Conservation (phyloP, 1,140 invertebrate genomes). For the Pantala flavescens region DNA sequence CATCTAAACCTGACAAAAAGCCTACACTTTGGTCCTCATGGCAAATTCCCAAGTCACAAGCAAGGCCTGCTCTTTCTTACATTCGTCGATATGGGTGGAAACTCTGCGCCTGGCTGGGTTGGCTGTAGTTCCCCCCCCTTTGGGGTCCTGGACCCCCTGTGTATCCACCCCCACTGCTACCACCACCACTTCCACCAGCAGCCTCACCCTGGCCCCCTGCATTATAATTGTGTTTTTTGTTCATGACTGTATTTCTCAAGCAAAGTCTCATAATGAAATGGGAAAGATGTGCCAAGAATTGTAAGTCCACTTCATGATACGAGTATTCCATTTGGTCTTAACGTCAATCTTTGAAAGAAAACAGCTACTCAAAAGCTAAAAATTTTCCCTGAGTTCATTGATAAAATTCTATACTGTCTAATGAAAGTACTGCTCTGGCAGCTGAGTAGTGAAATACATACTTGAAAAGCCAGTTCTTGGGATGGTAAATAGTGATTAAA, state of each 20-base stretch:
- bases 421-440: no score
- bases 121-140: constrained; percentile 27
- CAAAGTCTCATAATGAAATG: not conserved
- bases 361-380: no score
- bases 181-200: constrained; percentile 9
- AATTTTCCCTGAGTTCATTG: no score
- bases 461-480: no score
- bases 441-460: no score
- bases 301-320: no score
- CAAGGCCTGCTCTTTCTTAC: constrained; percentile 19
- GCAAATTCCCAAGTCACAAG: constrained; percentile 4
- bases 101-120: constrained; percentile 27
- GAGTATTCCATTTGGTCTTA: no score
- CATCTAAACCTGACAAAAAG: constrained; percentile 2
- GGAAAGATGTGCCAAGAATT: not conserved
- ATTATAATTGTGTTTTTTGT: constrained; percentile 15
- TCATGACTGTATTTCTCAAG: not conserved
- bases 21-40: constrained; percentile 7
- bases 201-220: constrained; percentile 19
- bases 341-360: no score
- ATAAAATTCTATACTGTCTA: no score
- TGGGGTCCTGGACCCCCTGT: constrained; percentile 29
- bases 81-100: constrained; percentile 32
- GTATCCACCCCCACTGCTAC: constrained; percentile 25
- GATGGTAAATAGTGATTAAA: no score